Conservation (phyloP, 2,888 invertebrate genomes). For the Diplolepis rosae region DNA sequence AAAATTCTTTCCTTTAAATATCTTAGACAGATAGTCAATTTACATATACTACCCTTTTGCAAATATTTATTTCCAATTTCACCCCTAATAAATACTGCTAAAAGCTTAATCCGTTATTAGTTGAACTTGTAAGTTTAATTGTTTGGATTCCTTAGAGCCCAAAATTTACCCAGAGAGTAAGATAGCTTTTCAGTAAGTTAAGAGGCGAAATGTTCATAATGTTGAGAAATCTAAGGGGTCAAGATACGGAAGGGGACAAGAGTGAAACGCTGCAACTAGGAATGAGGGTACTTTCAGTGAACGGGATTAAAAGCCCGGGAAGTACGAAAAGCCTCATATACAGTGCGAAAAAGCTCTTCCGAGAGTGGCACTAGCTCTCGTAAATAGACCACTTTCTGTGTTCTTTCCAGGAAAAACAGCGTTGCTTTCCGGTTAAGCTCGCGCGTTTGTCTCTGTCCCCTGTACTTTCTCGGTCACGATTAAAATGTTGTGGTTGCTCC, state of each 20-base stretch:
- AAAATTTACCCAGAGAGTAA: no score
- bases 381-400: conserved; percentile 26
- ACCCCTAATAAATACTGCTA: no score
- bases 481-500: background rate
- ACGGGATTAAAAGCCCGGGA: conserved; percentile 14
- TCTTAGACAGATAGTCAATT: background rate
- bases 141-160: no score
- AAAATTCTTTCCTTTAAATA: background rate
- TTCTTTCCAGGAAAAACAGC: conserved; percentile 2
- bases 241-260: background rate
- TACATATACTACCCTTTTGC: background rate
- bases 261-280: background rate
- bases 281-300: conserved; percentile 8
- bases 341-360: conserved; percentile 21
- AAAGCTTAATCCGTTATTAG: no score
- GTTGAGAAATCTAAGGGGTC: conserved; percentile 2
- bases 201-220: no score
- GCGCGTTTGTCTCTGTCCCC: background rate
- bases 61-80: no score
- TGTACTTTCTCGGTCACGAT: background rate
- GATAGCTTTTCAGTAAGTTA: no score
- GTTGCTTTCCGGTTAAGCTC: conserved; percentile 1
- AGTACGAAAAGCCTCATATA: conserved; percentile 20
- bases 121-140: no score
- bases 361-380: conserved; percentile 15